Conservation (phyloP, 2,888 invertebrate species). For the Corbicula japonica region DNA sequence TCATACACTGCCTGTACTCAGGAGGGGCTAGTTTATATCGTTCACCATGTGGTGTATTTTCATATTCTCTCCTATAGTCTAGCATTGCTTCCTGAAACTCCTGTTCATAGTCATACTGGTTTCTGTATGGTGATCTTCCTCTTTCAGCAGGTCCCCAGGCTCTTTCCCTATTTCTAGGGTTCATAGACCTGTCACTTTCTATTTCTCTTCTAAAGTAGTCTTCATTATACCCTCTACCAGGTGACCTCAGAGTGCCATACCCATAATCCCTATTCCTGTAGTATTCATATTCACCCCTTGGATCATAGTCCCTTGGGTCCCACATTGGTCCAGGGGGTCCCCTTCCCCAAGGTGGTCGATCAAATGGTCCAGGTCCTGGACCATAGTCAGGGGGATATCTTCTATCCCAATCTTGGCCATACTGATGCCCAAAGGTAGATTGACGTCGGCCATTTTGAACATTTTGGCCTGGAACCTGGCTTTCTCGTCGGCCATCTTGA, state of each 20-base stretch:
- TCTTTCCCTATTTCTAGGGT: conserved; percentile 30
- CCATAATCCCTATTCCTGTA: conserved; percentile 43
- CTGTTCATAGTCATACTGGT: conserved; percentile 16
- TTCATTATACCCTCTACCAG: conserved; percentile 37
- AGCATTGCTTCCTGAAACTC: conserved; percentile 35
- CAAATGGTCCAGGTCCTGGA: conserved; percentile 26
- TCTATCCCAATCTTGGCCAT: conserved; percentile 9
- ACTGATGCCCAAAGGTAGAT: no score
- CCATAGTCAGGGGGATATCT: conserved; percentile 34
- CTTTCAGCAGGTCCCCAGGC: conserved; percentile 15
- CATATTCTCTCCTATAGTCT: conserved; percentile 43
- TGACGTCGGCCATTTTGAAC: no score
- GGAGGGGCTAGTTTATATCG: conserved; percentile 61
- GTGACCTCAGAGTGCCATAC: conserved; percentile 48
- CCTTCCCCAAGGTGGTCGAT: conserved; percentile 31
- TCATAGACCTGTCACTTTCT: conserved; percentile 28
- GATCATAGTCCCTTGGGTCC: conserved; percentile 2
- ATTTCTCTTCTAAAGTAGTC: conserved; percentile 48
- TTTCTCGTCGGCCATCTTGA: no score
- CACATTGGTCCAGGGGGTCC: conserved; percentile 4
- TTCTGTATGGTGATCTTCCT: conserved; percentile 5
- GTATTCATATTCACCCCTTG: conserved; percentile 55
- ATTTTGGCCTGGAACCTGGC: no score
- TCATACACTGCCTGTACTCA: conserved; percentile 33
- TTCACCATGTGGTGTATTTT: conserved; percentile 61